Base-by-base conservation (phyloP, 2,888 invertebrate species). In the Drosophila multiciliata region DNA sequence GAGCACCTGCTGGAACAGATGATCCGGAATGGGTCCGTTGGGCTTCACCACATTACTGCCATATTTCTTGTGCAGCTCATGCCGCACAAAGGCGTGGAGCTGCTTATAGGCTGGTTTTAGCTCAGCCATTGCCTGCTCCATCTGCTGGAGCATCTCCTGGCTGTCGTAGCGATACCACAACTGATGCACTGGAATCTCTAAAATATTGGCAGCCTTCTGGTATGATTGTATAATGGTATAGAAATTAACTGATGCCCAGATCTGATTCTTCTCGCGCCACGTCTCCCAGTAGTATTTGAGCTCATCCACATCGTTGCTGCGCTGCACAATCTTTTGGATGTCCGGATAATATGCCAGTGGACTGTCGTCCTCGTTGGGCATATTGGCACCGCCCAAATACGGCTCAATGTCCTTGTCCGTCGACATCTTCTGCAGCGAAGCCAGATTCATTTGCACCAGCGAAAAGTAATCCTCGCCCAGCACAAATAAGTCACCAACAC, bases 31-130 rank as follows among this genome's bases (percentile, higher is more conserved):
- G 0, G 96, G 96, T 54, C 96, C 96, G 70, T 93, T 94, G 49
- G 94, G 94, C 0, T 95, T 94, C 0, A 96, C 94, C 0, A 96
- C 92, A 26, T 94, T 93, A 11, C 95, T 94, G 2, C 97, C 97
- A 90, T 97, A 97, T 82, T 95, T 95, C 84, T 95, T 94, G 35
- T 95, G 93, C 32, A 98, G 93, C 68, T 96, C 95, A 67, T 95
- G 94, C 73, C 97, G 94, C 1, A 97, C 96, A 84, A 97, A 97
- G 0, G 97, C 96, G 88, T 98, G 98, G 3, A 98, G 93, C 87
- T 97, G 95, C 71, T 95, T 93, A 91, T 98, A 98, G 5, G 98
- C 92, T 0, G 98, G 98, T 77, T 80, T 86, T 12, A 92, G 74
- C 63, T 92, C 91, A 2, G 66, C 94, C 95, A 80, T 92, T 0